Conservation (phyloP, 1,140 invertebrate genomes). For the Amyelois transitella region DNA sequence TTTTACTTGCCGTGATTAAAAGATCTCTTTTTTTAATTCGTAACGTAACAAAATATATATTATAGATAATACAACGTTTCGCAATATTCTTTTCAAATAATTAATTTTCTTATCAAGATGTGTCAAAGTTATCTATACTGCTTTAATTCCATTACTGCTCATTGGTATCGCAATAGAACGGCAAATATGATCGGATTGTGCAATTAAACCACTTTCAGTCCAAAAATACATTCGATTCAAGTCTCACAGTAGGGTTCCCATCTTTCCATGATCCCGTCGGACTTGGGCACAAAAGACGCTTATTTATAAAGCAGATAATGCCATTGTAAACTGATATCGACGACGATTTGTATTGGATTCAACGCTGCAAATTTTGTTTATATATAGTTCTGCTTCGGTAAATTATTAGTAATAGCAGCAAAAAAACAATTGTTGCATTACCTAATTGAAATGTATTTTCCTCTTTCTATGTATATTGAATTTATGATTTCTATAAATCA, state of each 20-base stretch:
- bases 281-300: neutral
- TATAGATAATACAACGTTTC: no score
- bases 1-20: neutral
- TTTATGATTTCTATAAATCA: no score
- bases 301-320: neutral
- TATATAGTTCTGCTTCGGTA: neutral
- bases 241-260: neutral
- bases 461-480: no score
- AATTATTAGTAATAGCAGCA: no score
- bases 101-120: no score
- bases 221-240: conserved; percentile 19
- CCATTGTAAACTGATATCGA: neutral
- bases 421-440: no score
- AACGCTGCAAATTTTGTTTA: conserved; percentile 1
- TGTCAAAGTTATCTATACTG: conserved; percentile 7
- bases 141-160: neutral
- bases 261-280: neutral
- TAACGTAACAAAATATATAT: no score
- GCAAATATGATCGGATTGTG: conserved; percentile 25
- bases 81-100: no score
- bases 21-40: neutral
- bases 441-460: no score
- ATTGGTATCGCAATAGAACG: conserved; percentile 6
- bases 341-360: neutral
- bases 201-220: conserved; percentile 29